Conservation (phyloP, 2,888 invertebrate genomes). For the Drosophila incognita region DNA sequence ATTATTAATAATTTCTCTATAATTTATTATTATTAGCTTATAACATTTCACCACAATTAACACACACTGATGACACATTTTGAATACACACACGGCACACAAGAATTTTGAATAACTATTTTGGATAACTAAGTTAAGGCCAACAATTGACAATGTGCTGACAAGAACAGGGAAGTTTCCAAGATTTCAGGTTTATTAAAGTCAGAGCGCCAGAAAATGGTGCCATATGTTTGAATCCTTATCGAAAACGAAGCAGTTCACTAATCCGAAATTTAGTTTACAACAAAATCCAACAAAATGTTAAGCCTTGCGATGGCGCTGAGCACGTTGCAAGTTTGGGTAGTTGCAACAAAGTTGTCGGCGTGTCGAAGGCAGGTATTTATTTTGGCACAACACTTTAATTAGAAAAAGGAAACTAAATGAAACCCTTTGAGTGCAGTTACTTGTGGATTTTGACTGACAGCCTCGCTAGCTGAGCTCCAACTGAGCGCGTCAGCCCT, state of each 20-base stretch:
- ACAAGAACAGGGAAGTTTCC: not conserved
- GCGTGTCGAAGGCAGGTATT: slow-evolving; percentile 12
- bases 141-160: not conserved
- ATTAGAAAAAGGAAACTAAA: slow-evolving; percentile 42
- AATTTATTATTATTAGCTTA: not conserved
- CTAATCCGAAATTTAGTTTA: slow-evolving; percentile 11
- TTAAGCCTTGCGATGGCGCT: not conserved
- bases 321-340: not conserved
- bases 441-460: slow-evolving; percentile 33
- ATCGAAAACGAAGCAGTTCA: not conserved
- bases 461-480: slow-evolving; percentile 70
- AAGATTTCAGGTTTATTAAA: too few species aligned
- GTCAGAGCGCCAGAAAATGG: too few species aligned
- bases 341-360: slow-evolving; percentile 2
- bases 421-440: slow-evolving; percentile 37
- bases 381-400: slow-evolving; percentile 27
- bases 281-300: not conserved
- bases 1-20: not conserved
- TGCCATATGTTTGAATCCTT: slow-evolving; percentile 12
- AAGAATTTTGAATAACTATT: not conserved
- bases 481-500: slow-evolving; percentile 56
- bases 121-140: too few species aligned
- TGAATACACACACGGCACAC: not conserved
- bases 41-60: not conserved
- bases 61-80: not conserved